Conservation (phyloP, 2,888 invertebrate species). For the Sinotaia quadrata region DNA sequence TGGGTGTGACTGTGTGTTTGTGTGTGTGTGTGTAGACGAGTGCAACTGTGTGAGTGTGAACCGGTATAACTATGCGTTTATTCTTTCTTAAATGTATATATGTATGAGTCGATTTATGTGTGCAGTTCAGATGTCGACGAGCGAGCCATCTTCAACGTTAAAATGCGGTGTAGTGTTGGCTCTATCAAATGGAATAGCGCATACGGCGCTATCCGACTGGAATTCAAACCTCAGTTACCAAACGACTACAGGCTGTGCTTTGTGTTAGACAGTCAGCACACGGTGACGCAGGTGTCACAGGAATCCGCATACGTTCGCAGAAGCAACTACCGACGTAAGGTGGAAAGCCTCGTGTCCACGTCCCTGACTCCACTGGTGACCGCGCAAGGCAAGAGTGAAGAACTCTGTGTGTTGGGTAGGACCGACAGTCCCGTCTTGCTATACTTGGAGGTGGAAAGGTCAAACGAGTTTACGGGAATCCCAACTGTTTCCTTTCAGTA, state of each 20-base stretch:
- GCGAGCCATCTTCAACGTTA: constrained; percentile 20
- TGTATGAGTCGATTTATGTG: background rate
- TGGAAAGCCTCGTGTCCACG: background rate
- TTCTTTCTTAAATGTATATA: background rate
- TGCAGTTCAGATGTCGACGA: constrained; percentile 20
- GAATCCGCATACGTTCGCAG: background rate
- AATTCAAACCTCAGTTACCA: background rate
- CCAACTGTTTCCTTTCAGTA: constrained; percentile 11
- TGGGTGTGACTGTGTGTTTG: background rate
- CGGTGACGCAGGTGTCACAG: constrained; percentile 22
- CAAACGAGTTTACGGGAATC: constrained; percentile 18
- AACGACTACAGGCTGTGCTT: constrained; percentile 16
- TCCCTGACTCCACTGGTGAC: background rate
- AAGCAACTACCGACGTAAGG: background rate
- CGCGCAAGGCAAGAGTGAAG: constrained; percentile 3
- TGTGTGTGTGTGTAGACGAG: background rate
- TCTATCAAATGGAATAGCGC: constrained; percentile 18
- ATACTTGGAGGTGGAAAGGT: constrained; percentile 20
- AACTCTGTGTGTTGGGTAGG: constrained; percentile 14
- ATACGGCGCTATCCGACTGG: constrained; percentile 16
- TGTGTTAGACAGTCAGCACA: constrained; percentile 18
- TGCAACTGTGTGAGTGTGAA: background rate
- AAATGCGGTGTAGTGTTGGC: background rate
- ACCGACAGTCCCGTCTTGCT: background rate
- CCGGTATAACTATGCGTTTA: too few relatives aligned